Evolutionary conservation across 53 echinoderm and acorn worm species (phyloP).

Genomic region (Glandiceps talaboti): DNA sequence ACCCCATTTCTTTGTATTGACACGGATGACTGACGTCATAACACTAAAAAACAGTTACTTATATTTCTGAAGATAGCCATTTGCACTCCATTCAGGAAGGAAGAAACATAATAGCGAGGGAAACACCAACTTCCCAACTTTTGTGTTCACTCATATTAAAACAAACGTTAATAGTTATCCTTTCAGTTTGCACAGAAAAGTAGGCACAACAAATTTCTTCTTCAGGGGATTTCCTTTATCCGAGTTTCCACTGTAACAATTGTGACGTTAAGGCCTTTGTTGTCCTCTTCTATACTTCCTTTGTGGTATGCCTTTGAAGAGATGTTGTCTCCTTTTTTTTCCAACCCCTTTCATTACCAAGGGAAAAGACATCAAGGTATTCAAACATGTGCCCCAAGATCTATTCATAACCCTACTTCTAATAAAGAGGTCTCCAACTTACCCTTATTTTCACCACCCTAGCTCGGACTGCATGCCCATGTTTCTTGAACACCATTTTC

Average conservation of each 20-base stretch:
- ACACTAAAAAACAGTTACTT: too few species aligned
- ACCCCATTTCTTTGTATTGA: too few species aligned
- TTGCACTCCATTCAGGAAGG: too few species aligned
- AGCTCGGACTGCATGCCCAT: neutral
- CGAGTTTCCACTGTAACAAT: neutral
- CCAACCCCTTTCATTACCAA: neutral
- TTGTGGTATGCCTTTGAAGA: neutral
- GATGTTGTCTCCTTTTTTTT: neutral
- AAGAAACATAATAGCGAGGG: too few species aligned
- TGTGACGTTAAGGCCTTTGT: neutral
- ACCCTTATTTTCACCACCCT: neutral
- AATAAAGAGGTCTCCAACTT: too few species aligned
- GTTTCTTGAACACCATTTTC: constrained; percentile 7
- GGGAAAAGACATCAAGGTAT: neutral
- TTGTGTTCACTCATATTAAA: too few species aligned
- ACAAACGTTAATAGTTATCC: too few species aligned
- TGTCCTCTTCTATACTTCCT: neutral
- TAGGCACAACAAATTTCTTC: neutral
- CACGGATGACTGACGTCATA: too few species aligned
- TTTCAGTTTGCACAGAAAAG: too few species aligned
- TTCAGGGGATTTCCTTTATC: neutral
- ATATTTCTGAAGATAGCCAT: too few species aligned
- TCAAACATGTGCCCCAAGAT: neutral
- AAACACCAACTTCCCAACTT: too few species aligned
- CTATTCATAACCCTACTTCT: too few species aligned